These are phyloP conservation scores for Perithous albicinctus DNA, from an alignment of 2,888 invertebrate species.

Conservation along the genomic window DNA sequence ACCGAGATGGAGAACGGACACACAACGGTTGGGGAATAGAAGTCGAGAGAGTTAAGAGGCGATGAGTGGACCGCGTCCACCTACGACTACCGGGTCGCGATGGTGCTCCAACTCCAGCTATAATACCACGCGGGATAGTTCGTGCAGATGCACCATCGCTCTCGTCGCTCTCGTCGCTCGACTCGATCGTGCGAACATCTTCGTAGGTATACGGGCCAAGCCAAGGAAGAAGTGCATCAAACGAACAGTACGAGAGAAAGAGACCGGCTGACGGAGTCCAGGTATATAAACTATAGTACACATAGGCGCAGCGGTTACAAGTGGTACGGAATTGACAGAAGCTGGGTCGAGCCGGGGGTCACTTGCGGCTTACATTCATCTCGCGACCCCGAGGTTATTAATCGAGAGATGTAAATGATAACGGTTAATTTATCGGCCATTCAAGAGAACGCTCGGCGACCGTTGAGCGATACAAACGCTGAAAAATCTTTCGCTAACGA, in stretches of 20 bases:
- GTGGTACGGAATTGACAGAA: constrained; percentile 69
- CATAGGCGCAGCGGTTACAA: constrained; percentile 42
- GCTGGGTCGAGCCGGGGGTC: constrained; percentile 67
- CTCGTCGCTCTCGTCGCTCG: constrained; percentile 24
- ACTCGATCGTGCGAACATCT: constrained; percentile 68
- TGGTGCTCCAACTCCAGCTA: constrained; percentile 35
- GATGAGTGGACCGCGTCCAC: constrained; percentile 83
- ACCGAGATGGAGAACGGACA: constrained; percentile 1
- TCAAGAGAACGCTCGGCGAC: constrained; percentile 47
- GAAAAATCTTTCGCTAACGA: constrained; percentile 54
- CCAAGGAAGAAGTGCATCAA: constrained; percentile 58
- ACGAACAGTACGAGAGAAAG: constrained; percentile 6
- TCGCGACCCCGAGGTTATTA: constrained; percentile 67
- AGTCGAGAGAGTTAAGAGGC: constrained; percentile 69
- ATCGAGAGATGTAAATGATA: constrained; percentile 68
- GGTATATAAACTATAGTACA: constrained; percentile 10
- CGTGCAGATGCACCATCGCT: constrained; percentile 57
- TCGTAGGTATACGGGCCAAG: constrained; percentile 44
- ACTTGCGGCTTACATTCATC: constrained; percentile 63
- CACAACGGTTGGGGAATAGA: constrained; percentile 14
- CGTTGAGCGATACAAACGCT: constrained; percentile 1
- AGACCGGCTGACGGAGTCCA: background rate
- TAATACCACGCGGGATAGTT: constrained; percentile 43
- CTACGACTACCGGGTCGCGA: constrained; percentile 72
- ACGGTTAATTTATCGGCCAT: constrained; percentile 69